Evolutionary conservation across 2,888 invertebrate species (phyloP).

Genomic region (Drosophila quasianomalipes): DNA sequence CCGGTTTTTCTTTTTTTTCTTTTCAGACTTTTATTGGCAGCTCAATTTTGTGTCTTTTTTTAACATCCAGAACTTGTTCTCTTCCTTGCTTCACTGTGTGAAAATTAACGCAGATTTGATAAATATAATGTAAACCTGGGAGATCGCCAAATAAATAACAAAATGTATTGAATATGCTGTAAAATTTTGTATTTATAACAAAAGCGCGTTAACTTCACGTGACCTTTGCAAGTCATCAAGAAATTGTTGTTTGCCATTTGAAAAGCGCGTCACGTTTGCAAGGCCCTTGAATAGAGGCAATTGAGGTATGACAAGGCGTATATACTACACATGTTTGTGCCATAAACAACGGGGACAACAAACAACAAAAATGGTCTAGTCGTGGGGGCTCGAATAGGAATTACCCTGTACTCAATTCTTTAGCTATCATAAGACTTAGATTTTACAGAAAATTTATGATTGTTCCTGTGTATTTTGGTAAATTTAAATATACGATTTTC

Average conservation of each 20-base stretch:
- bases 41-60: conserved; percentile 28
- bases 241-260: conserved; percentile 48
- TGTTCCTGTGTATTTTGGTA: no score
- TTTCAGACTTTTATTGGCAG: conserved; percentile 48
- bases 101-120: conserved; percentile 55
- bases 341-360: conserved; percentile 12
- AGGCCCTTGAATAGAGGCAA: conserved; percentile 47
- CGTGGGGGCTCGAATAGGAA: background rate
- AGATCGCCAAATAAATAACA: background rate
- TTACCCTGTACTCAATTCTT: background rate
- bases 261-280: conserved; percentile 55
- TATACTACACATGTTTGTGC: background rate
- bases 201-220: conserved; percentile 45
- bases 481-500: background rate
- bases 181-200: conserved; percentile 43
- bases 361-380: background rate
- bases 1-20: conserved; percentile 62
- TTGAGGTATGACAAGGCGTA: conserved; percentile 4
- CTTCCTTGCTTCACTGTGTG: conserved; percentile 26
- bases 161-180: conserved; percentile 5
- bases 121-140: conserved; percentile 44
- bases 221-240: conserved; percentile 70
- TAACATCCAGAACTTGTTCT: conserved; percentile 66
- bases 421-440: background rate
- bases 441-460: background rate